A percentile compares a stretch with the other conserved stretches of the same genome.
phyloP scores from a whole-genome alignment of 2,888 invertebrate species.

The Apodemia mormo region DNA sequence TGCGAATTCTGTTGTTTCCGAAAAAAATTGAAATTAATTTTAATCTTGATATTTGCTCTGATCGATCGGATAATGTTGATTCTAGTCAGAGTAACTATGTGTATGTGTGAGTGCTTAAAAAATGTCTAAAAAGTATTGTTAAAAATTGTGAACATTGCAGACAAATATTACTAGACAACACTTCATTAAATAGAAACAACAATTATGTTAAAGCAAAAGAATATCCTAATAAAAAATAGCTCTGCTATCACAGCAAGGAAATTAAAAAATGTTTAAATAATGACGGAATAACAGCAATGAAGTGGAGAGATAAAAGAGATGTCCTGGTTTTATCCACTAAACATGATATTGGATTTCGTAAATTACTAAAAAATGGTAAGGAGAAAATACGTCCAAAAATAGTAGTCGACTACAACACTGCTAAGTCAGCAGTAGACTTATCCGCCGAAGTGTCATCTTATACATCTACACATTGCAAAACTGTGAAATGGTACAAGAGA shows the following conservation, averaged over 20 bases:
- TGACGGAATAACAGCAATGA: neutral
- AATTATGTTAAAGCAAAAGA: too few relatives aligned
- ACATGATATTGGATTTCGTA: neutral
- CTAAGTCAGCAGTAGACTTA: neutral
- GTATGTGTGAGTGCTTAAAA: conserved; percentile 36
- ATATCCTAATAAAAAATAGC: too few relatives aligned
- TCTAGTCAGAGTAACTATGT: conserved; percentile 38
- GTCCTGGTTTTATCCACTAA: conserved; percentile 3
- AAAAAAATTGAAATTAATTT: conserved; percentile 13
- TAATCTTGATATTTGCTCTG: conserved; percentile 11
- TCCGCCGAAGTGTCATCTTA: neutral
- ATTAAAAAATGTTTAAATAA: neutral
- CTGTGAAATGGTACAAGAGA: neutral
- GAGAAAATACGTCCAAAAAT: neutral
- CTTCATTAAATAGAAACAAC: neutral
- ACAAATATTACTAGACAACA: conserved; percentile 23
- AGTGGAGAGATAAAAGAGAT: neutral
- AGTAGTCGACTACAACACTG: neutral
- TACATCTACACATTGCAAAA: neutral
- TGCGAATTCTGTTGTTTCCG: conserved; percentile 4
- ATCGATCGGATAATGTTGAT: conserved; percentile 16
- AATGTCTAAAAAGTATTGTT: too few relatives aligned
- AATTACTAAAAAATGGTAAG: neutral
- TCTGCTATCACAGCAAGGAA: too few relatives aligned
- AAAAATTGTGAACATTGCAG: neutral